Conservation (phyloP, 2,113 vertebrate species). For the Condylura cristata region DNA sequence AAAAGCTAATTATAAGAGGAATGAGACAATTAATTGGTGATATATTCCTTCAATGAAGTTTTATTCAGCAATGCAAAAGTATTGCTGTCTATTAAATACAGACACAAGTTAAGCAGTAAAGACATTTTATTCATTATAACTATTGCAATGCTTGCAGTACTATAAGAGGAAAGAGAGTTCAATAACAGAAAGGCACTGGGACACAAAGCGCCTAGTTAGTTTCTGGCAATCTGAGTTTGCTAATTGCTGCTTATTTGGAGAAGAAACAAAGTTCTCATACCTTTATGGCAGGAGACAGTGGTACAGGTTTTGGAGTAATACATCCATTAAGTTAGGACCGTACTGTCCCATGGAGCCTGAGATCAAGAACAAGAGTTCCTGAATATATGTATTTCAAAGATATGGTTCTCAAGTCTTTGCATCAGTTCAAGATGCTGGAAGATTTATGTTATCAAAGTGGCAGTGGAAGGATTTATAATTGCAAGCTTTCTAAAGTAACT, state of each 20-base stretch:
- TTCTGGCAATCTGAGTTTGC: background rate
- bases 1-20: background rate
- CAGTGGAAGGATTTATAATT: background rate
- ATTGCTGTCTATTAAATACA: background rate
- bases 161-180: background rate
- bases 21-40: background rate
- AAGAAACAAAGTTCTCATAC: background rate
- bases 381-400: background rate
- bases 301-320: background rate
- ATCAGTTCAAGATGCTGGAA: background rate
- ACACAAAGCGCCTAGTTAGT: background rate
- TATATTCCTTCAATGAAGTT: background rate
- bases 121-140: background rate
- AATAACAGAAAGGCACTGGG: background rate
- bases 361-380: background rate
- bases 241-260: background rate
- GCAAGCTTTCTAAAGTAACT: conserved; percentile 16
- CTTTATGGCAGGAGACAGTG: background rate
- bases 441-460: background rate
- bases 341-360: background rate
- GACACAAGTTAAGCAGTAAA: background rate
- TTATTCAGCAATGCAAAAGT: background rate
- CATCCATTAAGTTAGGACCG: background rate
- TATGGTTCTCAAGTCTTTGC: background rate
- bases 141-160: background rate